Evolutionary conservation across 30 jellyfish, hydroid and myxozoan genomes (phyloP).

Genomic region (Chironex yamaguchii): DNA sequence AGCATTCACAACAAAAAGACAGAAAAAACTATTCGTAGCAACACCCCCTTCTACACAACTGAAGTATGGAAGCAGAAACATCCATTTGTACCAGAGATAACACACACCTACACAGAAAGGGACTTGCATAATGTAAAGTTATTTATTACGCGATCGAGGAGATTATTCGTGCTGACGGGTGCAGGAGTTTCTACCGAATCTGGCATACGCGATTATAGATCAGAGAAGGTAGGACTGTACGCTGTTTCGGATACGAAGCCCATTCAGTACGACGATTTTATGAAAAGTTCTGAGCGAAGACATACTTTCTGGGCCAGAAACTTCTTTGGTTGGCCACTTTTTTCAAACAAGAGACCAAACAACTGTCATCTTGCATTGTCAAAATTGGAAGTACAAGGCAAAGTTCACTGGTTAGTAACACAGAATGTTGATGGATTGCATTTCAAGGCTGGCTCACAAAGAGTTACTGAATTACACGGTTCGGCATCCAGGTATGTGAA

Average conservation of each 20-base stretch:
- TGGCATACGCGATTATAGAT: slow-evolving; percentile 90
- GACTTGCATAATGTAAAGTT: no score
- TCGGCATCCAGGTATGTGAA: slow-evolving; percentile 77
- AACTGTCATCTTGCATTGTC: slow-evolving; percentile 59
- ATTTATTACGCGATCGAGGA: slow-evolving; percentile 25
- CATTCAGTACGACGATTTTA: slow-evolving; percentile 72
- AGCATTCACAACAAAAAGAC: no score
- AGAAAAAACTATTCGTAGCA: no score
- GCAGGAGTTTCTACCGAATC: slow-evolving; percentile 97
- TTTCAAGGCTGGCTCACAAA: slow-evolving; percentile 77
- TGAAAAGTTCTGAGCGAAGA: slow-evolving; percentile 63
- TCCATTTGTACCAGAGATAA: no score
- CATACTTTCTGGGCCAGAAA: slow-evolving; percentile 94
- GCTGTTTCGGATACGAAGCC: slow-evolving; percentile 77
- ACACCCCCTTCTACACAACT: no score
- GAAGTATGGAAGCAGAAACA: no score
- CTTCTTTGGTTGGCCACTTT: slow-evolving; percentile 92
- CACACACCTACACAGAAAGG: no score
- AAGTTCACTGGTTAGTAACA: slow-evolving; percentile 94
- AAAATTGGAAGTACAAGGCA: slow-evolving; percentile 79
- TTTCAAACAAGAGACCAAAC: slow-evolving; percentile 77
- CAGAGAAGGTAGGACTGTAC: slow-evolving; percentile 88
- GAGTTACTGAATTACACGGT: slow-evolving; percentile 94
- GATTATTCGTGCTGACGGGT: slow-evolving; percentile 85
- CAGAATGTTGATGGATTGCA: slow-evolving; percentile 96